Evolutionary conservation across 1,140 invertebrate genomes (phyloP).

Genomic region (Pseudomyrmex sp.): DNA sequence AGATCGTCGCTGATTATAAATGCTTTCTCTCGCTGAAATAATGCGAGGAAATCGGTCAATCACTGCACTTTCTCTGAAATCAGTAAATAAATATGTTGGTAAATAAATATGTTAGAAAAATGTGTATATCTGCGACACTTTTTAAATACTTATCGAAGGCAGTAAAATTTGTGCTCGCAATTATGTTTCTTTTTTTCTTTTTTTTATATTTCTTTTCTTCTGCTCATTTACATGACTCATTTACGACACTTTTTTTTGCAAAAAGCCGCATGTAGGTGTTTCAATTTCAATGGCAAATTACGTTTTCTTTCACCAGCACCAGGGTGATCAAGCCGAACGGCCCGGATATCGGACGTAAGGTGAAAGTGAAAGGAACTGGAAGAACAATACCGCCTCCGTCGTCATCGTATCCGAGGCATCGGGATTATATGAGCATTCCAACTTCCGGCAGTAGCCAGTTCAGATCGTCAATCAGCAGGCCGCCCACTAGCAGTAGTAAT

Average conservation of each 20-base stretch:
- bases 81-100: too few relatives aligned
- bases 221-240: too few relatives aligned
- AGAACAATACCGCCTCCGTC: constrained; percentile 80
- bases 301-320: constrained; percentile 87
- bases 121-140: not conserved
- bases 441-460: constrained; percentile 69
- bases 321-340: constrained; percentile 96
- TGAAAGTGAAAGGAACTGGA: constrained; percentile 89
- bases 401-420: constrained; percentile 78
- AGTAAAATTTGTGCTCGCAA: not conserved
- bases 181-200: not conserved
- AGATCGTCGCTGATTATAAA: not conserved
- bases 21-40: not conserved
- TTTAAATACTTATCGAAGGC: not conserved
- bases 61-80: not conserved
- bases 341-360: constrained; percentile 93
- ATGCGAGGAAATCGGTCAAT: not conserved
- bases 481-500: constrained; percentile 62
- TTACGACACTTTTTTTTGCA: too few relatives aligned
- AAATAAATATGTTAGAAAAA: constrained; percentile 17
- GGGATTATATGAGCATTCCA: constrained; percentile 76
- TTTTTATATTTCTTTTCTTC: not conserved
- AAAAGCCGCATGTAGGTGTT: not conserved
- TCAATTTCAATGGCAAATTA: not conserved
- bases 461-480: constrained; percentile 72